Evolutionary conservation across 2,113 vertebrate genomes (phyloP), one percentile per base, ranked within the genome.

Genomic region (Pachycephala philippinensis): DNA sequence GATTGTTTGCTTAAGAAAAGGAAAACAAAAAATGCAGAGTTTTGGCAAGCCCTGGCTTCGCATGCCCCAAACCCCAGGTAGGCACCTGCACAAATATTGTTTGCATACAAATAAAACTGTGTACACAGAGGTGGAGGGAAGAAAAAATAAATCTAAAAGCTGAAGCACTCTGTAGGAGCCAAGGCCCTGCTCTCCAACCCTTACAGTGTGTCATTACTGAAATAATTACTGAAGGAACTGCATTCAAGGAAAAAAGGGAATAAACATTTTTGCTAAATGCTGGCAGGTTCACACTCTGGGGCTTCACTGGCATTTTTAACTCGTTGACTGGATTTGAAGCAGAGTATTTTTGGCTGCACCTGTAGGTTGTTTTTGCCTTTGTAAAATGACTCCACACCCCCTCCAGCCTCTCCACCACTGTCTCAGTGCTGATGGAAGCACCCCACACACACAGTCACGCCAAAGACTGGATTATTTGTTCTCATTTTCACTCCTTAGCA

Each of bases 21-120:
- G 28, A 72, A 57, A 52, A 61, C 50, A 65, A 28, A 70, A n/a
- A 56, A 54, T 37, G 79, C 37, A 63, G 54, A 68, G 37, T 68
- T 95, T 84, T 93, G 77, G 69, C 80, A 82, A 89, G 77, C 57
- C 11, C 52, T 60, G 39, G 27, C 35, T 88, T 87, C 52, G 60
- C 27, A 4, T 40, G 77, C 70, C 74, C 61, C 74, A 53, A 84
- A 75, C 31, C 22, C 27, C 74, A 65, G 72, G 28, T 6, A 84
- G 84, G 76, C 87, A 92, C 77, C 89, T 95, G 93, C 84, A 85
- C 81, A 61, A 86, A 63, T 53, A 54, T 2, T 86, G 88, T 89
- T 94, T 95, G 87, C 57, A 79, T 79, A 82, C 45, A 95, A 95
- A 94, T 70, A 92, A 66, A 89, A 79, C 37, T 44, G 30, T 82